Evolutionary conservation across 2,797 vertebrate genomes (phyloP).

Genomic region (Dermochelys coriacea): DNA sequence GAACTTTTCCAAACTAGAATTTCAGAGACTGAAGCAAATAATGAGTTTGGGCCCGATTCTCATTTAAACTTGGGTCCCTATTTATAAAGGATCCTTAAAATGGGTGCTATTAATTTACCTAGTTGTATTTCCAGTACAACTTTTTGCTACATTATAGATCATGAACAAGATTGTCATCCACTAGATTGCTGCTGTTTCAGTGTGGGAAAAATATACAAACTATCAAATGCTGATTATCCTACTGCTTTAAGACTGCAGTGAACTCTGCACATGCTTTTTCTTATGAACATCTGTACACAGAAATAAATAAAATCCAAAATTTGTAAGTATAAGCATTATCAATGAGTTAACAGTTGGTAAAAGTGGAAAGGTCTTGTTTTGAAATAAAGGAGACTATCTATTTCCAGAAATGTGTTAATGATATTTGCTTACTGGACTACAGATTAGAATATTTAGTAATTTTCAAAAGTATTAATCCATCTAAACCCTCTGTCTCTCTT

Average conservation of each 20-base stretch:
- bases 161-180: accelerated
- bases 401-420: neutral
- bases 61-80: neutral
- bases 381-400: neutral
- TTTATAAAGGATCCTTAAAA: neutral
- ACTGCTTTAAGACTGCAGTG: neutral
- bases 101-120: neutral
- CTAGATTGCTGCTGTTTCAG: neutral
- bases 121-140: accelerated
- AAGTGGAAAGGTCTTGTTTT: neutral
- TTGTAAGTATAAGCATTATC: neutral
- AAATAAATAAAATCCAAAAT: neutral
- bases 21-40: neutral
- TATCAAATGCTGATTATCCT: neutral
- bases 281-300: neutral
- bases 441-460: neutral
- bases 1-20: neutral
- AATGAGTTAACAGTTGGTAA: neutral
- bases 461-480: neutral
- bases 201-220: neutral
- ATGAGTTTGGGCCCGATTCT: neutral
- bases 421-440: neutral
- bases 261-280: neutral
- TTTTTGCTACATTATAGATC: neutral
- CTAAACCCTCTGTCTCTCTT: neutral